phyloP scores from a whole-genome alignment of 2,888 invertebrate species.

The Xanthorhoe designata region DNA sequence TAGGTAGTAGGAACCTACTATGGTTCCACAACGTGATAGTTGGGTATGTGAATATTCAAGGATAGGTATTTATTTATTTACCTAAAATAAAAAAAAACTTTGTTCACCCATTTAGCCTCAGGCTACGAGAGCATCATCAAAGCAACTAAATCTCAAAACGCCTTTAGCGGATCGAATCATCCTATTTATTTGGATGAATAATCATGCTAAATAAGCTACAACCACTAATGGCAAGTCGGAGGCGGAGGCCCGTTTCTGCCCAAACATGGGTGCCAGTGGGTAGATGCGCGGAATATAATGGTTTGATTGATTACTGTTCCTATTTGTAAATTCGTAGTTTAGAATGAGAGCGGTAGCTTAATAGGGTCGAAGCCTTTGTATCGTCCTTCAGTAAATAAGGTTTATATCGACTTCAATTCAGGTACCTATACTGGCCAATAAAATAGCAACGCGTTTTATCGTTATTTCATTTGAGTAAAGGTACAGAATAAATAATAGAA shows the following conservation, averaged over 20 bases:
- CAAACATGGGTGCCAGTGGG: conserved; percentile 41
- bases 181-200: conserved; percentile 19
- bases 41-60: too few species aligned
- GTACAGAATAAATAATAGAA: too few species aligned
- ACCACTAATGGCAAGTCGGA: conserved; percentile 39
- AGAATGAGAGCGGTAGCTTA: conserved; percentile 6
- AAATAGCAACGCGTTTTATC: too few species aligned
- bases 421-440: too few species aligned
- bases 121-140: neutral
- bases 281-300: conserved; percentile 34
- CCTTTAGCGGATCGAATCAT: conserved; percentile 19
- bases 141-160: neutral
- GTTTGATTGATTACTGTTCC: conserved; percentile 41
- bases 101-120: neutral
- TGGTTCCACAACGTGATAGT: too few species aligned
- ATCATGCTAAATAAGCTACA: conserved; percentile 24
- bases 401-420: neutral
- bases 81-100: too few species aligned
- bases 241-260: conserved; percentile 49
- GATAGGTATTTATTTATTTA: too few species aligned
- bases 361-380: neutral
- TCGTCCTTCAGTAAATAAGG: neutral
- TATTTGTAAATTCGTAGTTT: conserved; percentile 28
- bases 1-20: too few species aligned
- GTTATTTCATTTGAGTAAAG: too few species aligned